Percentiles rank a stretch among this genome's conserved stretches.
Conservation (phyloP, 2,113 vertebrate genomes). For the Furnarius figulus region DNA sequence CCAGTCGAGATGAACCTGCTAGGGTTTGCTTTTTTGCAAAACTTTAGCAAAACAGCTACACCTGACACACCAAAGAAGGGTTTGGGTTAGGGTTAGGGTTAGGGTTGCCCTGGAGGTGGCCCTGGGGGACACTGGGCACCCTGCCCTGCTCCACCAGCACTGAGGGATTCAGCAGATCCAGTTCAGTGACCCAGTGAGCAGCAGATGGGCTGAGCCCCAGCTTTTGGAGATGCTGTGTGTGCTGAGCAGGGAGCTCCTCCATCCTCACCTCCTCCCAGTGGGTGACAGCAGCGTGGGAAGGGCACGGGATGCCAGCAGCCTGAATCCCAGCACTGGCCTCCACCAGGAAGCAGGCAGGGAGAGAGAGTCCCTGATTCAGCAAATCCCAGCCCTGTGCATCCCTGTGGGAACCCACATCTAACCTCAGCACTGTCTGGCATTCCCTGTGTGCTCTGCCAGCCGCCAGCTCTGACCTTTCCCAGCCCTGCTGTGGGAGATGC, state of each 20-base stretch:
- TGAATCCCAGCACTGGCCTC: background rate
- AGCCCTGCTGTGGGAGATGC: rapidly evolving
- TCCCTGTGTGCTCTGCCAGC: background rate
- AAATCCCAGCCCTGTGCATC: background rate
- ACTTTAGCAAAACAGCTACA: background rate
- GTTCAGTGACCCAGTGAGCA: background rate
- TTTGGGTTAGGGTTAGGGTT: no score
- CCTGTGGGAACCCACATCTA: background rate
- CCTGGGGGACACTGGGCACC: background rate
- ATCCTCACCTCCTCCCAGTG: background rate
- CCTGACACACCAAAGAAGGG: background rate
- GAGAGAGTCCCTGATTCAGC: background rate
- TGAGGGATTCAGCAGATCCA: background rate
- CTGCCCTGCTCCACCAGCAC: background rate
- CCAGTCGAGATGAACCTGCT: background rate
- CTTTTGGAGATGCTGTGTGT: background rate
- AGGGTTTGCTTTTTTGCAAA: background rate
- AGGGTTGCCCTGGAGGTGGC: background rate
- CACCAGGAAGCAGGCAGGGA: background rate
- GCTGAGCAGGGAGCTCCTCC: background rate
- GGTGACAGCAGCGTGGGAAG: background rate
- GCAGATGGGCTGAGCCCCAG: background rate
- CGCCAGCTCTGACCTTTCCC: rapidly evolving
- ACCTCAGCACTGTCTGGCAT: background rate
- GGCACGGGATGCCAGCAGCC: background rate